phyloP scores from a whole-genome alignment of 2,888 invertebrate genomes.

The Pimpla rufipes region DNA sequence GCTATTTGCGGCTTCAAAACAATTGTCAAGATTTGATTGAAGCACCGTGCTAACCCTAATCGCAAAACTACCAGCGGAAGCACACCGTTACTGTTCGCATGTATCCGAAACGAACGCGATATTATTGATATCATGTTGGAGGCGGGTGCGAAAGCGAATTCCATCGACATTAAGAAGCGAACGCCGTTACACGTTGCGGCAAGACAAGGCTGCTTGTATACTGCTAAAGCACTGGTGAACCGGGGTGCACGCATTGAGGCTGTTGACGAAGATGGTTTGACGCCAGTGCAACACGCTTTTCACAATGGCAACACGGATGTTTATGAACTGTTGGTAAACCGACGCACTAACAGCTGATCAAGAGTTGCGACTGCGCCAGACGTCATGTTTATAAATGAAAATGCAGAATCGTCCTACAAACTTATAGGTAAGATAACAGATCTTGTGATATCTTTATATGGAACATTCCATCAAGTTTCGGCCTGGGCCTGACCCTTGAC shows the following conservation, averaged over 20 bases:
- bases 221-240: background rate
- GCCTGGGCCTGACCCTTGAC: too few species aligned
- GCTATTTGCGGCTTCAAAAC: background rate
- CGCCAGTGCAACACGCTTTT: background rate
- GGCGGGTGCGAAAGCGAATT: background rate
- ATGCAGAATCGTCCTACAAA: too few species aligned
- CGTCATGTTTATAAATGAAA: too few species aligned
- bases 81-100: background rate
- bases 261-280: background rate
- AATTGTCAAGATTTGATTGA: background rate
- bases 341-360: too few species aligned
- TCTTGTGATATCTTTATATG: too few species aligned
- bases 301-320: too few species aligned
- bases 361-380: too few species aligned
- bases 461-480: too few species aligned
- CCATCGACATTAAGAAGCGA: background rate
- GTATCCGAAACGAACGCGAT: background rate
- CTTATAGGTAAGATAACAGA: too few species aligned
- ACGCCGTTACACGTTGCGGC: background rate
- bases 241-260: background rate
- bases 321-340: too few species aligned
- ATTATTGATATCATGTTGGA: background rate
- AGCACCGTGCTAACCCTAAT: background rate
- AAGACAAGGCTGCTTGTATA: background rate
- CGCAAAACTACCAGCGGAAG: background rate